A percentile compares a stretch with the other conserved stretches of the same genome.
These are phyloP conservation scores for Calcarius lapponicus DNA, from an alignment of 2,797 vertebrate species.

Conservation along the genomic window DNA sequence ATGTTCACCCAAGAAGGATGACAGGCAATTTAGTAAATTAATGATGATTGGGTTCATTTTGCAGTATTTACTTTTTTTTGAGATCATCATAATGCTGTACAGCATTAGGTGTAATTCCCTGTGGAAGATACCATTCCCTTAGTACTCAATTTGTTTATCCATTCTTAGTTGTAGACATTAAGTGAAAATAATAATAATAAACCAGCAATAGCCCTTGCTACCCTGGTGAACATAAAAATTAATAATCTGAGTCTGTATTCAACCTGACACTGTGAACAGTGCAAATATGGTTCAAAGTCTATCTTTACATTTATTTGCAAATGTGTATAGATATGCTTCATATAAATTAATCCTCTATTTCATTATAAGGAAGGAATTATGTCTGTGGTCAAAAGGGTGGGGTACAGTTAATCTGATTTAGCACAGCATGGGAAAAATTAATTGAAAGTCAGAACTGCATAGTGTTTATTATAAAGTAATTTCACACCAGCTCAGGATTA, in stretches of 20 bases:
- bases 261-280: slow-evolving; percentile 30
- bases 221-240: slow-evolving; percentile 64
- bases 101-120: background rate
- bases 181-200: background rate
- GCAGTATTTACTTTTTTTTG: slow-evolving; percentile 18
- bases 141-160: slow-evolving; percentile 21
- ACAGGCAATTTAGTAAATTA: slow-evolving; percentile 20
- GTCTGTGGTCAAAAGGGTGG: slow-evolving; percentile 76
- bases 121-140: background rate
- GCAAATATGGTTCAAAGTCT: slow-evolving; percentile 62
- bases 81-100: background rate
- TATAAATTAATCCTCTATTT: slow-evolving; percentile 79
- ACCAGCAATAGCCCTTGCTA: slow-evolving; percentile 39
- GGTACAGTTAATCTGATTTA: slow-evolving; percentile 81
- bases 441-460: slow-evolving; percentile 82
- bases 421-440: slow-evolving; percentile 82
- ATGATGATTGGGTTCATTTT: slow-evolving; percentile 9
- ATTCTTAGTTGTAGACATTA: slow-evolving; percentile 28
- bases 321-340: slow-evolving; percentile 77
- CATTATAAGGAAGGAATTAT: slow-evolving; percentile 78
- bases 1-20: background rate
- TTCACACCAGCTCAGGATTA: slow-evolving; percentile 83
- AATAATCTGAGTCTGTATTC: slow-evolving; percentile 63
- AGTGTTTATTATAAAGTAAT: slow-evolving; percentile 83
- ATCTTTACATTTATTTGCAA: slow-evolving; percentile 79